These are phyloP conservation scores for Coluber constrictor DNA, from an alignment of 2,797 vertebrate genomes.

Conservation along the genomic window DNA sequence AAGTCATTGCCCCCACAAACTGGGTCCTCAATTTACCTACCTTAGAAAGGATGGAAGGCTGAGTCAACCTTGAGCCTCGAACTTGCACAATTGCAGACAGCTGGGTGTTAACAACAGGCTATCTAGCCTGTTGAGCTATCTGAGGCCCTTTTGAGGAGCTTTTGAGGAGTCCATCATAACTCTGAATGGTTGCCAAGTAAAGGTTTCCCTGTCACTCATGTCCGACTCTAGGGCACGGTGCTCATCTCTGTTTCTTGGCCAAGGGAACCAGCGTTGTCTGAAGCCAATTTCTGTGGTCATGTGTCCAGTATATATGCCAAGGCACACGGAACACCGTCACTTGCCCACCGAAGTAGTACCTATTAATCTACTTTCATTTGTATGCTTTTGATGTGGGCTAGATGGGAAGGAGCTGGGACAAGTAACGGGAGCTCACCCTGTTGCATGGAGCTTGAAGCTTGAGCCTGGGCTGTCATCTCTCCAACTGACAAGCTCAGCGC, in stretches of 20 bases:
- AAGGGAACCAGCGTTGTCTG: not conserved
- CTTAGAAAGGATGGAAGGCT: too few relatives aligned
- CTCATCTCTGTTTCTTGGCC: not conserved
- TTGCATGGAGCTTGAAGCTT: not conserved
- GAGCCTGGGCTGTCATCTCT: not conserved
- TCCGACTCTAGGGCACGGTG: not conserved
- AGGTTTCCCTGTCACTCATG: not conserved
- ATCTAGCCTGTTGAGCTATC: too few relatives aligned
- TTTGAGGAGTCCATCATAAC: not conserved
- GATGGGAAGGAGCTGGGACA: not conserved
- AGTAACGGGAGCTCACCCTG: not conserved
- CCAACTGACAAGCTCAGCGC: not conserved
- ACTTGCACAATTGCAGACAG: too few relatives aligned
- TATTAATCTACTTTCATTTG: not conserved
- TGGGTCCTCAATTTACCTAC: too few relatives aligned
- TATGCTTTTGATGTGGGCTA: not conserved
- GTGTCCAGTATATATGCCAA: too few relatives aligned
- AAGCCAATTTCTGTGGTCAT: not conserved
- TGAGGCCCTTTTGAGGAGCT: not conserved
- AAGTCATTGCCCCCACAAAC: too few relatives aligned
- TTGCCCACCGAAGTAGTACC: not conserved
- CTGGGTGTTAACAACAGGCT: too few relatives aligned
- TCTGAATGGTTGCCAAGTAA: not conserved
- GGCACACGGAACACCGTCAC: not conserved
- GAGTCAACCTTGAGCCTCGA: too few relatives aligned